A percentile compares a stretch with the other conserved stretches of the same genome.
Evolutionary conservation across 2,797 vertebrate genomes (phyloP).

Genomic region (Macrochelys suwanniensis): DNA sequence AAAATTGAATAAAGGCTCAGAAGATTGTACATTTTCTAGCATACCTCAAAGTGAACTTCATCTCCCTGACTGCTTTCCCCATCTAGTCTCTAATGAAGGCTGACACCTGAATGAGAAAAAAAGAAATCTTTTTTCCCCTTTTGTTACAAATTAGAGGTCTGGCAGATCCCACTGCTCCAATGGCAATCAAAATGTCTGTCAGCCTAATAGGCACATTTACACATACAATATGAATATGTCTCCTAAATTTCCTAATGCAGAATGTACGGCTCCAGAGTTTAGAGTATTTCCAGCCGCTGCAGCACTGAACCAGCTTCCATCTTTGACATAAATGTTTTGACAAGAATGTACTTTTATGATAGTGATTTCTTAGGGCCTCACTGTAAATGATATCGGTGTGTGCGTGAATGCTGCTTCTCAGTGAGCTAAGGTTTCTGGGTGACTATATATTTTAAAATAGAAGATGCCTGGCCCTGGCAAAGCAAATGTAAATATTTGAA

Average conservation of each 20-base stretch:
- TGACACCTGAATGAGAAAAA: background rate
- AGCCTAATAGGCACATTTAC: background rate
- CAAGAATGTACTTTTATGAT: background rate
- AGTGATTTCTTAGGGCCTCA: background rate
- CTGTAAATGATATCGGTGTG: background rate
- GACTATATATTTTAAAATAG: background rate
- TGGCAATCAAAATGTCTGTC: background rate
- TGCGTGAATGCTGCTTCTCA: background rate
- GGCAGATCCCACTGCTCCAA: background rate
- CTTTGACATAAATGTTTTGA: constrained; percentile 20
- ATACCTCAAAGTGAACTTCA: background rate
- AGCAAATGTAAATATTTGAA: background rate
- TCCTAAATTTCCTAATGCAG: background rate
- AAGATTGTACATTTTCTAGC: background rate
- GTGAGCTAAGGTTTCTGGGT: background rate
- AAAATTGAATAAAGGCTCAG: constrained; percentile 31
- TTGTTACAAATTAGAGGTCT: background rate
- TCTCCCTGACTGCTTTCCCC: background rate
- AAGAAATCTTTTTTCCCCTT: too few relatives aligned
- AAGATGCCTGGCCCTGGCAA: background rate
- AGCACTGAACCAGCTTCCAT: background rate
- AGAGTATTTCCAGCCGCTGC: background rate
- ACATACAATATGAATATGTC: background rate
- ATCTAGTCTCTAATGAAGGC: background rate
- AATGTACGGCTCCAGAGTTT: background rate